These are phyloP conservation scores for Sus cebifrons DNA, from an alignment of 2,797 vertebrate species.

Conservation along the genomic window DNA sequence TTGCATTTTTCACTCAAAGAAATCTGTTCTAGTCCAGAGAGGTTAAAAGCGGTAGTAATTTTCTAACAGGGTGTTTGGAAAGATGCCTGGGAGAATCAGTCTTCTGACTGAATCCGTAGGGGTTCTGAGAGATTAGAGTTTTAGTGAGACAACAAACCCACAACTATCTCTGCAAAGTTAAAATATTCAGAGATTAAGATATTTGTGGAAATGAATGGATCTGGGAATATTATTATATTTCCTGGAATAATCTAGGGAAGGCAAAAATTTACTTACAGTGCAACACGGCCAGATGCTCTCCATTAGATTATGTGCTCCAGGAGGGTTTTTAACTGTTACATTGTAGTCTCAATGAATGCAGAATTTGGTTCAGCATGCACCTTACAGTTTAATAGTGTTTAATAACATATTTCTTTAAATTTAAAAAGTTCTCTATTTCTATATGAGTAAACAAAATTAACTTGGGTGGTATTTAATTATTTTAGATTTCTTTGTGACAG, in stretches of 20 bases:
- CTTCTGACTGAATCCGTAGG: conserved; percentile 11
- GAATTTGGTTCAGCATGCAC: background rate
- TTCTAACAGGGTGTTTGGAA: conserved; percentile 37
- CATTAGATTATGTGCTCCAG: background rate
- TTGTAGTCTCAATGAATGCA: background rate
- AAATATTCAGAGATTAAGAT: conserved; percentile 3
- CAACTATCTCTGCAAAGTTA: background rate
- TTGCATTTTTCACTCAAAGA: conserved; percentile 44
- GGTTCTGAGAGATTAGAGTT: background rate
- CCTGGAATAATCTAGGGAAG: conserved; percentile 37
- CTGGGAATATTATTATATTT: conserved; percentile 9
- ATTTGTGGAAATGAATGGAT: background rate
- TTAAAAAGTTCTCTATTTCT: conserved; percentile 19
- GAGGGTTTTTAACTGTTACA: background rate
- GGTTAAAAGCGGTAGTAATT: background rate
- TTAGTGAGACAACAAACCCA: conserved; percentile 21
- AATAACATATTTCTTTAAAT: background rate
- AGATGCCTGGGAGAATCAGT: background rate
- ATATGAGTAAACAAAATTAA: conserved; percentile 35
- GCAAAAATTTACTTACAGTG: conserved; percentile 3
- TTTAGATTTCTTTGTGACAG: conserved; percentile 56
- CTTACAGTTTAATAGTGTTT: background rate
- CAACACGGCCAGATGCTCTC: background rate
- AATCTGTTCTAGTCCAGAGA: conserved; percentile 8
- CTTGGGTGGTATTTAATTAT: conserved; percentile 23